Conservation (phyloP, 2,888 invertebrate species). For the Clivina fossor region DNA sequence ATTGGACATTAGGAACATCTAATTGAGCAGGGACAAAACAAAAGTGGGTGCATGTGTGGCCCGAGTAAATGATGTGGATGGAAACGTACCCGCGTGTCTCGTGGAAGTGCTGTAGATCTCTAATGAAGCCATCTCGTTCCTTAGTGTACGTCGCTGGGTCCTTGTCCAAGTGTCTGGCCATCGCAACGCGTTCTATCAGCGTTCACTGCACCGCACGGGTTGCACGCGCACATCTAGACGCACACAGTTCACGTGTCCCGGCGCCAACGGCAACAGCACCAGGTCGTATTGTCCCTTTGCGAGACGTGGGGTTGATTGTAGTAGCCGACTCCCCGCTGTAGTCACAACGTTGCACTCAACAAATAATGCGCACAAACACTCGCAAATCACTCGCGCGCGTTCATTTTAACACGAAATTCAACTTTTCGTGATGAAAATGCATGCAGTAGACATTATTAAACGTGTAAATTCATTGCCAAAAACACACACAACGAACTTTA, state of each 20-base stretch:
- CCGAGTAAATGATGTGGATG: no score
- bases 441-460: conserved; percentile 35
- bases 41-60: no score
- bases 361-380: conserved; percentile 55
- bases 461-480: conserved; percentile 39
- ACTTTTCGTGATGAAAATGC: conserved; percentile 38
- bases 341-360: conserved; percentile 55
- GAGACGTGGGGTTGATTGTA: conserved; percentile 47
- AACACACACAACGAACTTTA: conserved; percentile 45
- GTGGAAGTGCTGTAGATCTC: conserved; percentile 88
- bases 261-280: conserved; percentile 28
- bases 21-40: no score
- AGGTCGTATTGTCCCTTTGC: conserved; percentile 50
- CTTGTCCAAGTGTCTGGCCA: conserved; percentile 67
- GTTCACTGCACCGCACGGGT: conserved; percentile 48
- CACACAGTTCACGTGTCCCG: conserved; percentile 24
- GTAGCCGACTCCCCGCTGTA: conserved; percentile 56
- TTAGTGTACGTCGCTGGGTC: conserved; percentile 73
- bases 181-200: conserved; percentile 49
- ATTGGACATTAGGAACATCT: no score
- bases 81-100: conserved; percentile 83
- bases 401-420: conserved; percentile 38
- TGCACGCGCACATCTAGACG: conserved; percentile 47
- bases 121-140: conserved; percentile 78
- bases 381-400: conserved; percentile 46